A percentile compares a stretch with the other conserved stretches of the same genome.
phyloP scores from a whole-genome alignment of 2,888 invertebrate species.

The Drosophila gaucha region DNA sequence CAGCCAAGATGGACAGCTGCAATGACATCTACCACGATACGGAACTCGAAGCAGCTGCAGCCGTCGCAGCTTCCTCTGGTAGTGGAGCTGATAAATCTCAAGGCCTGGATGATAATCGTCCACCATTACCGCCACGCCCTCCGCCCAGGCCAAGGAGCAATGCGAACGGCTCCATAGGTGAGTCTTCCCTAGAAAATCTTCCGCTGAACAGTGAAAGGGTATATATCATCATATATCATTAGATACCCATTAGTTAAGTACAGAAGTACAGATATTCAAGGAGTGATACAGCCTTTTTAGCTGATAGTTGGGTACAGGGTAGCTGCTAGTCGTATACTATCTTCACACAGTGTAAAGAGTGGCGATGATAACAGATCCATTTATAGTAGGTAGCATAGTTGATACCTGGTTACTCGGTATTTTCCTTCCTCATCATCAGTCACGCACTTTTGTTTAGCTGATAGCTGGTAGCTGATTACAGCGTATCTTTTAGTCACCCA shows the following conservation, averaged over 20 bases:
- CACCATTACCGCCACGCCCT: conserved; percentile 84
- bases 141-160: conserved; percentile 79
- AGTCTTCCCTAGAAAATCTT: conserved; percentile 21
- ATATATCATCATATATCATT: too few relatives aligned
- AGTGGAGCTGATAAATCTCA: conserved; percentile 44
- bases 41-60: conserved; percentile 52
- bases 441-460: too few relatives aligned
- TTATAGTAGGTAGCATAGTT: too few relatives aligned
- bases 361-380: too few relatives aligned
- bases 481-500: not conserved
- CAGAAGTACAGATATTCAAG: too few relatives aligned
- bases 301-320: not conserved
- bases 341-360: too few relatives aligned
- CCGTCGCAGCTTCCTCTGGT: conserved; percentile 43
- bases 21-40: conserved; percentile 73
- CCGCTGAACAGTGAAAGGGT: not conserved
- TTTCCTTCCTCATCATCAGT: not conserved
- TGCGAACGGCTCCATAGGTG: conserved; percentile 70
- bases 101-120: conserved; percentile 81
- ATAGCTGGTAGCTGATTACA: not conserved
- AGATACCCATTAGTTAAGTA: too few relatives aligned
- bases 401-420: too few relatives aligned
- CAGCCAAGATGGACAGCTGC: conserved; percentile 58
- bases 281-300: too few relatives aligned
- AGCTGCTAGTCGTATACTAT: not conserved